phyloP scores from a whole-genome alignment of 2,113 vertebrate species.

The Crotophaga sulcirostris region DNA sequence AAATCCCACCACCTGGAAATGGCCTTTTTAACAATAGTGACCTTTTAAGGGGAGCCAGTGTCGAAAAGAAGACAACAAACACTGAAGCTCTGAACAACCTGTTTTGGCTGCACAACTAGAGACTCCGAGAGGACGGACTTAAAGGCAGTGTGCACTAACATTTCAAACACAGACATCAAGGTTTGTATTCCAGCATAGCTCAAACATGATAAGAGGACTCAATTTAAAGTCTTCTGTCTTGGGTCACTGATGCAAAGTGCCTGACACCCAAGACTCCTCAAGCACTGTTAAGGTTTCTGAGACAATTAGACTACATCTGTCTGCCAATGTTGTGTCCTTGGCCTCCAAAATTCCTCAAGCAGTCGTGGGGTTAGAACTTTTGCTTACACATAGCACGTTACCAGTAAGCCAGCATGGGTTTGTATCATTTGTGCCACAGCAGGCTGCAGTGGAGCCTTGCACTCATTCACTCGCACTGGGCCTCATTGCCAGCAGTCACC shows the following conservation, averaged over 20 bases:
- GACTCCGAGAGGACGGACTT: neutral
- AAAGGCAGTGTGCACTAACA: neutral
- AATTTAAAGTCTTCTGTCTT: neutral
- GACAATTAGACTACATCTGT: neutral
- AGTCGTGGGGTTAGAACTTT: neutral
- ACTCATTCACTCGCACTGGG: neutral
- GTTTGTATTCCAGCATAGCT: neutral
- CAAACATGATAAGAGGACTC: neutral
- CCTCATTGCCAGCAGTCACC: neutral
- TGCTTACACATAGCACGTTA: neutral
- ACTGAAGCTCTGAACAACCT: neutral
- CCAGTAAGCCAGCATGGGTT: neutral
- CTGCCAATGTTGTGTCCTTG: neutral
- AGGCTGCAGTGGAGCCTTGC: neutral
- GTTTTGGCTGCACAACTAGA: neutral
- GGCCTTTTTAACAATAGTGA: neutral
- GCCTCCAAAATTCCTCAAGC: neutral
- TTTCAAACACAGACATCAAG: neutral
- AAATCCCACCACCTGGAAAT: neutral
- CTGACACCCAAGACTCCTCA: neutral
- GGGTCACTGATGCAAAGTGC: neutral
- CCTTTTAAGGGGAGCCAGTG: neutral
- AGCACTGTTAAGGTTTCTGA: neutral
- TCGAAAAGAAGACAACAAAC: neutral
- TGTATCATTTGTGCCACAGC: neutral